Percentiles rank a stretch among this genome's conserved stretches.
phyloP scores from a whole-genome alignment of 2,113 vertebrate species.

The Stegastes partitus region DNA sequence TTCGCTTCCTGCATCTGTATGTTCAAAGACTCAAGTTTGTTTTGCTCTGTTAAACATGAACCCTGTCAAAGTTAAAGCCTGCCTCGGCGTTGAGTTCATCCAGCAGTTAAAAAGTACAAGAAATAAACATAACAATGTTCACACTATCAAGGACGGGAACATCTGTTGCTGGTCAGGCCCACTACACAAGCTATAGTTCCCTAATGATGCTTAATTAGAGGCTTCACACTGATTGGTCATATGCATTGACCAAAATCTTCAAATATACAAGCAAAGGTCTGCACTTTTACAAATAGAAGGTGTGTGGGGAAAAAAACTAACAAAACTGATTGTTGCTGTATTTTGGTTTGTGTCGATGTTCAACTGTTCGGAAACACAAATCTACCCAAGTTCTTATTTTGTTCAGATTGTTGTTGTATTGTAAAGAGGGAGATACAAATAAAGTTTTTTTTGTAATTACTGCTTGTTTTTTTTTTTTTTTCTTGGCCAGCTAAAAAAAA shows the following conservation, averaged over 20 bases:
- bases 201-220: neutral
- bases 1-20: neutral
- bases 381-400: neutral
- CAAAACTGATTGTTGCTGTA: neutral
- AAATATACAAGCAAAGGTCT: conserved; percentile 2
- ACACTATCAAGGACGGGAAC: neutral
- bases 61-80: neutral
- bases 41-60: conserved; percentile 16
- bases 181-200: neutral
- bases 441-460: conserved; percentile 78
- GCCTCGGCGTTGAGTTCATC: neutral
- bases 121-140: neutral
- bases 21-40: conserved; percentile 18
- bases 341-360: conserved; percentile 5
- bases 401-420: conserved; percentile 43
- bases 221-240: conserved; percentile 4
- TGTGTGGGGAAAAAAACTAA: neutral
- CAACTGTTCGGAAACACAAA: conserved; percentile 1
- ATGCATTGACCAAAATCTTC: neutral
- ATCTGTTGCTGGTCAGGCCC: neutral
- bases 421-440: conserved; percentile 66
- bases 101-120: neutral
- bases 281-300: neutral
- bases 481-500: too few relatives aligned
- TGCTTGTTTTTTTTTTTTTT: conserved; percentile 17